Conservation (phyloP, 2,888 invertebrate genomes). For the Syritta pipiens region DNA sequence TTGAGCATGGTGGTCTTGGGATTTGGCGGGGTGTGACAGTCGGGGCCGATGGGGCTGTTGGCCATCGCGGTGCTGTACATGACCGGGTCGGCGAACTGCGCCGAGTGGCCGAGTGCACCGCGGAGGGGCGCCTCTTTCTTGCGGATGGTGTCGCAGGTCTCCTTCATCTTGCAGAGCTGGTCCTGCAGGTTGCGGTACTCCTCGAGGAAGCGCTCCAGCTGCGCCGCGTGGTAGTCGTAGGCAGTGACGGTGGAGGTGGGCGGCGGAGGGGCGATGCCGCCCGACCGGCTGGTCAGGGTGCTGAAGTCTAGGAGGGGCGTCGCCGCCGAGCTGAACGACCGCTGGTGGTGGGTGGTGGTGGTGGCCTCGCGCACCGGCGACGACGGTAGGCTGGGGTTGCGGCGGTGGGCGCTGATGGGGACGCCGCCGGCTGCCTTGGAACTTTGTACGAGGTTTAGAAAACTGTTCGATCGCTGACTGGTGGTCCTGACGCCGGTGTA, state of each 20-base stretch:
- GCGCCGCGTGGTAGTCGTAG: slow-evolving; percentile 89
- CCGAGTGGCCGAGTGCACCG: slow-evolving; percentile 74
- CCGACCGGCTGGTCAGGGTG: slow-evolving; percentile 74
- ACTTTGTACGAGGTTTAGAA: slow-evolving; percentile 83
- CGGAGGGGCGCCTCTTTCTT: slow-evolving; percentile 79
- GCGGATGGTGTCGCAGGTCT: slow-evolving; percentile 85
- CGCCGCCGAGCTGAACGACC: slow-evolving; percentile 78
- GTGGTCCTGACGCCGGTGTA: slow-evolving; percentile 76
- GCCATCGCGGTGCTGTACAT: slow-evolving; percentile 77
- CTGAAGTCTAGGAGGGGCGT: slow-evolving; percentile 77
- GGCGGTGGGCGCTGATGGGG: slow-evolving; percentile 72
- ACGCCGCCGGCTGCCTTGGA: slow-evolving; percentile 70
- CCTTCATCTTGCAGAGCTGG: slow-evolving; percentile 89
- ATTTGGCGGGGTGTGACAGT: slow-evolving; percentile 72
- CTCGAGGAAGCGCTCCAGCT: slow-evolving; percentile 88
- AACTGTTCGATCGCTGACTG: slow-evolving; percentile 83
- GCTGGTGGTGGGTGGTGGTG: slow-evolving; percentile 73
- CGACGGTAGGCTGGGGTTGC: slow-evolving; percentile 83
- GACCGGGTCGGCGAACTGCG: slow-evolving; percentile 79
- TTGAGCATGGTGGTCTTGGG: slow-evolving; percentile 82
- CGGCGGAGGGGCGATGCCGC: slow-evolving; percentile 74
- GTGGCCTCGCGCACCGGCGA: slow-evolving; percentile 81
- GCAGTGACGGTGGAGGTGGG: slow-evolving; percentile 81
- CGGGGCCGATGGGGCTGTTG: slow-evolving; percentile 71
- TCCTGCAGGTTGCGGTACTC: slow-evolving; percentile 89